Conservation (phyloP, 1,140 invertebrate genomes). For the Cydia fagiglandana region DNA sequence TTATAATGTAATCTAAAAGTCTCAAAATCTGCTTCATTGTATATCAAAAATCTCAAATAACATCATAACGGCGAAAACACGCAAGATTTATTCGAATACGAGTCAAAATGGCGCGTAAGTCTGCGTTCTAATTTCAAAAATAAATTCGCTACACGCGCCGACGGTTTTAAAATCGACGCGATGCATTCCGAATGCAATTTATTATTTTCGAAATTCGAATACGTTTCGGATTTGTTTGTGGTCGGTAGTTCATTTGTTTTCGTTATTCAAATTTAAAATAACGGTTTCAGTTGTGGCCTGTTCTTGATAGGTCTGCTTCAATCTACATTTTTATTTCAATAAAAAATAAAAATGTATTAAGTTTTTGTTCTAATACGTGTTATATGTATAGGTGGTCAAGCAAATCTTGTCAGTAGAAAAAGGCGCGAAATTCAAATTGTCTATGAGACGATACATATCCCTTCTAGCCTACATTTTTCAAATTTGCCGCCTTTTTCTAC, state of each 20-base stretch:
- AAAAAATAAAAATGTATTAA: no score
- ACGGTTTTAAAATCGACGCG: slow-evolving; percentile 71
- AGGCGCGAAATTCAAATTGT: no score
- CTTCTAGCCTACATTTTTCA: no score
- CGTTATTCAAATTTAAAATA: neutral
- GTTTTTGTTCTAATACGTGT: no score
- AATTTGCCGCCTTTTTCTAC: no score
- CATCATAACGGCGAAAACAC: slow-evolving; percentile 52
- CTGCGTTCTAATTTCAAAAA: slow-evolving; percentile 78
- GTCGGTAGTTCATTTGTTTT: slow-evolving; percentile 10
- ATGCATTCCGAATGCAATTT: slow-evolving; percentile 38
- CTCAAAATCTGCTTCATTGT: neutral
- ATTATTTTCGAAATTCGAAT: slow-evolving; percentile 42
- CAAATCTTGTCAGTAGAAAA: no score
- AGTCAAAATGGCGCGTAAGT: slow-evolving; percentile 72
- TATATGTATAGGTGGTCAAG: no score
- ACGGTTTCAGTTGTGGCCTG: neutral
- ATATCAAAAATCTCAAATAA: neutral
- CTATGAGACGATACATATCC: no score
- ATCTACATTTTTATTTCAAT: neutral
- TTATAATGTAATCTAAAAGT: no score
- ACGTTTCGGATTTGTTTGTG: neutral
- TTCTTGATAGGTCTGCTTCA: neutral
- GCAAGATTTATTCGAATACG: slow-evolving; percentile 63
- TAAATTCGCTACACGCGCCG: slow-evolving; percentile 69